Conservation (phyloP, 2,113 vertebrate species). For the Dolichotis patagonum region DNA sequence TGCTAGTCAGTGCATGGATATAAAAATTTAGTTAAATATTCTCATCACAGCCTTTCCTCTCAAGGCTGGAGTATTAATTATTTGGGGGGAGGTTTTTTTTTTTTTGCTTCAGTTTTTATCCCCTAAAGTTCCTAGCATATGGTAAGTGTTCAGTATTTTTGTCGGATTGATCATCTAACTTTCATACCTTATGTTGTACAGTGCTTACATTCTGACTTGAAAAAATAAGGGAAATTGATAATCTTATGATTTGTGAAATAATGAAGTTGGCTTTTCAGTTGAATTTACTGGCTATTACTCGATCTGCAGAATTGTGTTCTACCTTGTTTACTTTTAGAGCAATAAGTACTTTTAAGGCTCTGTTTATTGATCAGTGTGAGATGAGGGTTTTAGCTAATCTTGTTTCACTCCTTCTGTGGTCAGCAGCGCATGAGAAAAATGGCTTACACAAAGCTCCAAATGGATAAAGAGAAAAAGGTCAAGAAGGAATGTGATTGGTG, state of each 20-base stretch:
- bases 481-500: neutral
- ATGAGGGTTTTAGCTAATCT: slow-evolving; percentile 42
- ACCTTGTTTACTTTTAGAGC: slow-evolving; percentile 3
- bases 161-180: neutral
- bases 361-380: slow-evolving; percentile 26
- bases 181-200: neutral
- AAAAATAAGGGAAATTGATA: slow-evolving; percentile 41
- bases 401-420: slow-evolving; percentile 58
- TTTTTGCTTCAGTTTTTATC: neutral
- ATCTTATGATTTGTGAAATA: slow-evolving; percentile 42
- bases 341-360: neutral
- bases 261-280: slow-evolving; percentile 23
- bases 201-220: neutral
- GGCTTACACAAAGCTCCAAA: neutral
- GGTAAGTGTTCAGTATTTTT: neutral
- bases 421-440: slow-evolving; percentile 36
- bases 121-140: neutral
- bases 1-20: neutral
- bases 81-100: neutral
- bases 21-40: slow-evolving; percentile 29
- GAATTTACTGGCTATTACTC: slow-evolving; percentile 37
- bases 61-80: neutral
- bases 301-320: neutral
- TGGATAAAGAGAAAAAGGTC: slow-evolving; percentile 1
- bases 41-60: neutral